Conservation (phyloP, 2,888 invertebrate genomes). For the Phortica magna region DNA sequence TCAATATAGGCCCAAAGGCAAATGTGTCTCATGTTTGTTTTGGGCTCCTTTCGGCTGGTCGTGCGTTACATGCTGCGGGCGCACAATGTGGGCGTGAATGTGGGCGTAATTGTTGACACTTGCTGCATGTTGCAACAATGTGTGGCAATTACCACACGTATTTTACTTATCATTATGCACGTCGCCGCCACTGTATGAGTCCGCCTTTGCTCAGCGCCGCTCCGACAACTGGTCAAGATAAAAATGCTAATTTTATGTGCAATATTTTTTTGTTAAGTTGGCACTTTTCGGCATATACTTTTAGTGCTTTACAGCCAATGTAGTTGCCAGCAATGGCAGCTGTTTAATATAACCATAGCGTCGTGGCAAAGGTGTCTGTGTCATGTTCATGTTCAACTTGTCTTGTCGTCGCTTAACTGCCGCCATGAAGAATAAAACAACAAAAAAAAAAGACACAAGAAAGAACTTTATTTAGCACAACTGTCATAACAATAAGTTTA, state of each 20-base stretch:
- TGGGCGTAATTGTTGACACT: slow-evolving; percentile 45
- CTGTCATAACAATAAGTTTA: slow-evolving; percentile 28
- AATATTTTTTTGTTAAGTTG: slow-evolving; percentile 33
- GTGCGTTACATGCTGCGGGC: not conserved
- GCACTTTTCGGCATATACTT: not conserved
- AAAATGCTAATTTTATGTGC: slow-evolving; percentile 70
- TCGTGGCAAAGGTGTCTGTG: not conserved
- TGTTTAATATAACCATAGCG: slow-evolving; percentile 1
- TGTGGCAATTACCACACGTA: slow-evolving; percentile 13
- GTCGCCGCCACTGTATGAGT: too few species aligned
- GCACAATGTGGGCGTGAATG: not conserved
- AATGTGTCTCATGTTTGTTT: not conserved
- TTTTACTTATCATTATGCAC: not conserved
- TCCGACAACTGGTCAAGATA: slow-evolving; percentile 47
- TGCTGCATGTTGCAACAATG: slow-evolving; percentile 10
- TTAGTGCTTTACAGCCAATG: not conserved
- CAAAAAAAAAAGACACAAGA: not conserved
- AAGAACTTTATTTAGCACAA: slow-evolving; percentile 11
- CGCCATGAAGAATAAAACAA: not conserved
- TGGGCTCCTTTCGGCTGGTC: not conserved
- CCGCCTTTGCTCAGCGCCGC: not conserved
- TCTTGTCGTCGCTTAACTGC: too few species aligned
- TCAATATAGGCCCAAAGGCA: not conserved
- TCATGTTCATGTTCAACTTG: too few species aligned
- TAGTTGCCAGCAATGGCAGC: slow-evolving; percentile 6